Percentiles rank a stretch among this genome's conserved stretches.
phyloP scores from a whole-genome alignment of 2,113 vertebrate species.

The Uria lomvia region DNA sequence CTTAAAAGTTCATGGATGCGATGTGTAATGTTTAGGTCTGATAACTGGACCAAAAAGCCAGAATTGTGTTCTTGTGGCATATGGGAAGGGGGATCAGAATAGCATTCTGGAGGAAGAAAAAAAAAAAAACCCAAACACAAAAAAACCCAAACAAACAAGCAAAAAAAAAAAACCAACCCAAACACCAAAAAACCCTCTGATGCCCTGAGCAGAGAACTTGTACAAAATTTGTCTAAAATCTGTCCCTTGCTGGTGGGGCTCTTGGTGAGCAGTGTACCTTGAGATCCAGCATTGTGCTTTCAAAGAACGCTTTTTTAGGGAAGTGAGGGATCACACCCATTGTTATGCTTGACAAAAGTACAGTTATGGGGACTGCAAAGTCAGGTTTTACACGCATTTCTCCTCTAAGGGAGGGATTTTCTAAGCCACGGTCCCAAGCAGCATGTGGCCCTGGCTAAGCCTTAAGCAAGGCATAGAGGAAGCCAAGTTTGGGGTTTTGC shows the following conservation, averaged over 20 bases:
- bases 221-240: no score
- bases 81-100: background rate
- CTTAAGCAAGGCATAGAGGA: background rate
- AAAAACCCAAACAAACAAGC: background rate
- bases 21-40: background rate
- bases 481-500: background rate
- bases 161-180: no score
- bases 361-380: no score
- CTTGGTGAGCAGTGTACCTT: rapidly evolving
- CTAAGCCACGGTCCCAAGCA: rapidly evolving
- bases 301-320: background rate
- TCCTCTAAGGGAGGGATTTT: background rate
- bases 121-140: background rate
- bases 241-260: no score
- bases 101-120: background rate
- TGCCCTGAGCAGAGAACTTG: background rate
- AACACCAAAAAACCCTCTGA: background rate
- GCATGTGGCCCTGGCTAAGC: background rate
- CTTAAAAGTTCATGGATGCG: rapidly evolving
- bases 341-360: background rate
- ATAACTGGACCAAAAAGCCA: background rate
- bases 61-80: background rate
- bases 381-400: rapidly evolving
- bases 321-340: rapidly evolving
- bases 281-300: rapidly evolving